These are phyloP conservation scores for Drosophila simulans DNA, from an alignment of 1,140 invertebrate species.

Conservation along the genomic window DNA sequence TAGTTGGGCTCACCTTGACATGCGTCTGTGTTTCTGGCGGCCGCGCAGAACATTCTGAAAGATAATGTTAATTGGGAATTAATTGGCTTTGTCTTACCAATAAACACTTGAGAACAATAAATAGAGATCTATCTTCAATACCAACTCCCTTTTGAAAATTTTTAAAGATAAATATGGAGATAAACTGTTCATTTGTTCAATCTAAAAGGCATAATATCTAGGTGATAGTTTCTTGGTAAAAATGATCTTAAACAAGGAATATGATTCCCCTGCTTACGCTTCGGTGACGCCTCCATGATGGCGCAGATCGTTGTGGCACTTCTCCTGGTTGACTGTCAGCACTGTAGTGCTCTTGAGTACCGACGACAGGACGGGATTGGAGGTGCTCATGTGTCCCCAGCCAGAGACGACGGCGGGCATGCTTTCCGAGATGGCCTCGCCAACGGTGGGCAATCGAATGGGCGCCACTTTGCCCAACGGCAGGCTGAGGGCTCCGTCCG, in stretches of 20 bases:
- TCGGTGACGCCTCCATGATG: constrained; percentile 71
- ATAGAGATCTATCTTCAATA: too few species aligned
- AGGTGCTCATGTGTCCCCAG: constrained; percentile 79
- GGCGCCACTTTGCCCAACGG: constrained; percentile 48
- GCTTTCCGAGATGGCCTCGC: constrained; percentile 49
- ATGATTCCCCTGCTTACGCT: constrained; percentile 53
- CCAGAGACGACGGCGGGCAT: constrained; percentile 66
- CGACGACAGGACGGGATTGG: constrained; percentile 60
- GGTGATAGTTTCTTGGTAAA: neutral
- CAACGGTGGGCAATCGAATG: constrained; percentile 54
- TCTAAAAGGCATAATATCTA: too few species aligned
- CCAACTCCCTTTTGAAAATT: too few species aligned
- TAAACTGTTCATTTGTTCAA: too few species aligned
- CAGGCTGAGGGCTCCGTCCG: constrained; percentile 36
- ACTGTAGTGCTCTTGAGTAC: constrained; percentile 74
- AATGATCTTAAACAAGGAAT: too few species aligned
- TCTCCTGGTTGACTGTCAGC: constrained; percentile 68
- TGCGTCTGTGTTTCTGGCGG: constrained; percentile 78
- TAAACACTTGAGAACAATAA: too few species aligned
- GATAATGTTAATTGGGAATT: neutral
- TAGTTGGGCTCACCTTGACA: constrained; percentile 71
- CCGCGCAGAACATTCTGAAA: constrained; percentile 85
- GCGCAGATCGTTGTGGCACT: constrained; percentile 60
- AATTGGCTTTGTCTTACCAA: too few species aligned
- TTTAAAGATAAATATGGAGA: too few species aligned